Conservation (phyloP, 2,113 vertebrate genomes). For the Perca flavescens region DNA sequence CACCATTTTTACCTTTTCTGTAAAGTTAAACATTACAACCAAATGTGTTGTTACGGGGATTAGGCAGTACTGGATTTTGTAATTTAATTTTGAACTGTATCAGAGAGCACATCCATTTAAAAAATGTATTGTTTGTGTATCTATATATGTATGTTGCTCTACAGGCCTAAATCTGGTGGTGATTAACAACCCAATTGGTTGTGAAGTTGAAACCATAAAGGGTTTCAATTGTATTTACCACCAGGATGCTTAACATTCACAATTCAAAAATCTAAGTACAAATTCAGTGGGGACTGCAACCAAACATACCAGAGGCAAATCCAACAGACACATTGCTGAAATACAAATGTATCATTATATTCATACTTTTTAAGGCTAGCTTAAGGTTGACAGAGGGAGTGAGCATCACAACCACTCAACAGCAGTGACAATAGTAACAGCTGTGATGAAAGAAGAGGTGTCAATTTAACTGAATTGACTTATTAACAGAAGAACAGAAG, state of each 20-base stretch:
- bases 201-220: background rate
- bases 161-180: background rate
- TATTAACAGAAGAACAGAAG: no score
- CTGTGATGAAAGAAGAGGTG: conserved; percentile 12
- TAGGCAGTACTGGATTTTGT: background rate
- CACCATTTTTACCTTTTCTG: background rate
- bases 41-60: background rate
- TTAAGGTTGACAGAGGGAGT: background rate
- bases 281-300: background rate
- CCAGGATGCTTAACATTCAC: background rate
- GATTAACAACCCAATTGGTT: background rate
- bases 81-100: background rate
- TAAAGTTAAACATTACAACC: background rate
- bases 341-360: background rate
- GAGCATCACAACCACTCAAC: background rate
- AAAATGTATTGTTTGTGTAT: no score
- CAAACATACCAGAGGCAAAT: background rate
- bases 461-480: background rate
- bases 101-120: background rate
- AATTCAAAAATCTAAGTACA: background rate
- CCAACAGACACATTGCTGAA: background rate
- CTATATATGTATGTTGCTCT: no score
- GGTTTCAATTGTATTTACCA: background rate
- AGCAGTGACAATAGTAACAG: background rate
- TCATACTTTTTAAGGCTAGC: background rate